Conservation (phyloP, 2,797 vertebrate species). For the Aphelocoma californica region DNA sequence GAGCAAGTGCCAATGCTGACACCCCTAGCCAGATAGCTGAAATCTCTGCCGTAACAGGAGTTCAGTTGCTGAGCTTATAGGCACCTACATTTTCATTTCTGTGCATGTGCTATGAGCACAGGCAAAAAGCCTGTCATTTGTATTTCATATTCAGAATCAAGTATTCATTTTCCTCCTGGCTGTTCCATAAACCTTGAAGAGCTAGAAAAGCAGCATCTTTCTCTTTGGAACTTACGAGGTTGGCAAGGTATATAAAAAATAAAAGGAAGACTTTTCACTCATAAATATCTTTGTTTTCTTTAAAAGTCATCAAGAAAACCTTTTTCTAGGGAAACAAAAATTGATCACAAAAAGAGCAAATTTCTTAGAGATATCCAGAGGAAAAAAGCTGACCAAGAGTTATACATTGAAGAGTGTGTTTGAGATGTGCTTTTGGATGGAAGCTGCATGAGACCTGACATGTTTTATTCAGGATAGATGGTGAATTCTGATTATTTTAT, state of each 20-base stretch:
- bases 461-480: neutral
- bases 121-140: neutral
- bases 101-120: neutral
- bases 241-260: neutral
- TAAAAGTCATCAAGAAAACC: neutral
- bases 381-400: neutral
- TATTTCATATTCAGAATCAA: neutral
- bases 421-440: neutral
- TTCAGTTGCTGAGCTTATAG: neutral
- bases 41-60: neutral
- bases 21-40: neutral
- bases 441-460: neutral
- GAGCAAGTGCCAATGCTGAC: neutral
- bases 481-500: neutral
- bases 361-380: neutral
- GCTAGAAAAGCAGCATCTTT: neutral
- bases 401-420: neutral
- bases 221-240: neutral
- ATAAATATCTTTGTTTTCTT: neutral
- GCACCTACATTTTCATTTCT: neutral
- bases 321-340: neutral
- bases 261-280: fast-evolving
- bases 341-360: neutral
- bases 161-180: neutral
- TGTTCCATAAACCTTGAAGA: neutral